These are phyloP conservation scores for Sigmodon hispidus DNA, from an alignment of 2,113 vertebrate genomes.

Conservation along the genomic window DNA sequence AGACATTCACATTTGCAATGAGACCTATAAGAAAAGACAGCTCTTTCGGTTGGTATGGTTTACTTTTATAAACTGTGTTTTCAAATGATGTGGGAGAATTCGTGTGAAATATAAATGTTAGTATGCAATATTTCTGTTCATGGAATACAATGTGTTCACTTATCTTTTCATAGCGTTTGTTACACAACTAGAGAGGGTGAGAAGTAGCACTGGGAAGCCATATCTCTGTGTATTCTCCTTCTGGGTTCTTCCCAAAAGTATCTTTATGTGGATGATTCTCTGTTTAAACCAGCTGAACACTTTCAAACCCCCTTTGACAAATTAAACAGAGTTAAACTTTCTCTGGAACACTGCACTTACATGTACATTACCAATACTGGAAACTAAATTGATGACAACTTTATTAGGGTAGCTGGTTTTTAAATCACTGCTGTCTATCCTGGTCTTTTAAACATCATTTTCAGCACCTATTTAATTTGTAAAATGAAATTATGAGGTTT, in stretches of 20 bases:
- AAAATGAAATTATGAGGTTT: not conserved
- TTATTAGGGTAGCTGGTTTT: not conserved
- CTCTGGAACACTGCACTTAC: not conserved
- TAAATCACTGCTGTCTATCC: not conserved
- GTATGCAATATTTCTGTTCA: slow-evolving; percentile 68
- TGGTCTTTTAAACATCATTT: slow-evolving; percentile 8
- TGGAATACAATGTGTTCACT: slow-evolving; percentile 40
- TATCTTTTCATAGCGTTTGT: slow-evolving; percentile 30
- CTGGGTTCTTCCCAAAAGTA: not conserved
- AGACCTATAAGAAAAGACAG: slow-evolving; percentile 95
- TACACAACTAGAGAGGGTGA: not conserved
- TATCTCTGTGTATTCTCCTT: not conserved
- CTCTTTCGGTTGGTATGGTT: slow-evolving; percentile 93
- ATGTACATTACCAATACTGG: not conserved
- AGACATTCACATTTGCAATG: slow-evolving; percentile 92
- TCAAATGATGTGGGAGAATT: slow-evolving; percentile 63
- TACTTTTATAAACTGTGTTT: slow-evolving; percentile 78
- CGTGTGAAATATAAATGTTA: slow-evolving; percentile 74
- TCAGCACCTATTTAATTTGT: slow-evolving; percentile 50
- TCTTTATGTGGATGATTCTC: not conserved
- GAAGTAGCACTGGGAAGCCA: not conserved
- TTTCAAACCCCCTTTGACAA: not conserved
- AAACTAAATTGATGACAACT: slow-evolving; percentile 35
- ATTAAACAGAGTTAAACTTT: slow-evolving; percentile 29
- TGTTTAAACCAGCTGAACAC: not conserved